Conservation (phyloP, 2,888 invertebrate species). For the Anaspis maculata region DNA sequence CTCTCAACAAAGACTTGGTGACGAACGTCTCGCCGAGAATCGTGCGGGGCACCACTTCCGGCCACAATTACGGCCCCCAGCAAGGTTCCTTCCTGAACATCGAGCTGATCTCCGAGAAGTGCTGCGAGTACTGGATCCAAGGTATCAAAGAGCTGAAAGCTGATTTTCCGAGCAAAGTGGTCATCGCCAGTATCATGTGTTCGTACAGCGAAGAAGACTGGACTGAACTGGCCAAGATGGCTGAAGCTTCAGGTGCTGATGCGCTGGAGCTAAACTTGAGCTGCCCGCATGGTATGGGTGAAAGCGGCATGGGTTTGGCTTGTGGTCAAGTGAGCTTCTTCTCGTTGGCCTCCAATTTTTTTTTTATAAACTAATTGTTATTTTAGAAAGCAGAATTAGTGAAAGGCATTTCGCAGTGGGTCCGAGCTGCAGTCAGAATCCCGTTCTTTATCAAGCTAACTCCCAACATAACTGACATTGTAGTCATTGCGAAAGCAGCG, state of each 20-base stretch:
- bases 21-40: slow-evolving; percentile 97
- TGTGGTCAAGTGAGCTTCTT: slow-evolving; percentile 85
- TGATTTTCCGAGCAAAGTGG: slow-evolving; percentile 85
- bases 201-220: slow-evolving; percentile 81
- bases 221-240: slow-evolving; percentile 68
- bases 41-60: slow-evolving; percentile 86
- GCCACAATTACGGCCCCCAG: slow-evolving; percentile 89
- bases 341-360: no score
- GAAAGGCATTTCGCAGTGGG: slow-evolving; percentile 84
- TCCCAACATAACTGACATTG: slow-evolving; percentile 94
- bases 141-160: slow-evolving; percentile 80
- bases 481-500: slow-evolving; percentile 82
- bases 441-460: slow-evolving; percentile 97
- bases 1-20: slow-evolving; percentile 89
- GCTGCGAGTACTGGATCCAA: slow-evolving; percentile 85
- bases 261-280: slow-evolving; percentile 93
- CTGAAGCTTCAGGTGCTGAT: slow-evolving; percentile 82
- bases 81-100: slow-evolving; percentile 96
- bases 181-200: slow-evolving; percentile 97
- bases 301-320: slow-evolving; percentile 95
- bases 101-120: slow-evolving; percentile 96
- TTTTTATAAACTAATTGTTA: neutral
- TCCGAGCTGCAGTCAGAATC: slow-evolving; percentile 73
- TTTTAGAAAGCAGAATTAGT: slow-evolving; percentile 76
- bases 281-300: slow-evolving; percentile 99